phyloP scores from a whole-genome alignment of 2,888 invertebrate species.

The Sthenelais limicola region DNA sequence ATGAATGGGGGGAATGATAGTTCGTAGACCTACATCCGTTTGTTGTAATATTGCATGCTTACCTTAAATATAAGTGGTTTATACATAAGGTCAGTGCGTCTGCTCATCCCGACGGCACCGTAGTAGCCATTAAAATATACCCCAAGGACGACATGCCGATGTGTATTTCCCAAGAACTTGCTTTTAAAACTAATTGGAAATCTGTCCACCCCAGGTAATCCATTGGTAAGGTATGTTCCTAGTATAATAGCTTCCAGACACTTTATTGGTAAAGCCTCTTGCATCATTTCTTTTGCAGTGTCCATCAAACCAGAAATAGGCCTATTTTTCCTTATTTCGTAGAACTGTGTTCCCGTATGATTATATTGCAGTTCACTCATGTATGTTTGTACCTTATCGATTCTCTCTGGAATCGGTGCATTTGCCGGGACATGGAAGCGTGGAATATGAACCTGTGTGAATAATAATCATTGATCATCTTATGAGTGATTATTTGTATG shows the following conservation, averaged over 20 bases:
- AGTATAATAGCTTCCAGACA: conserved; percentile 73
- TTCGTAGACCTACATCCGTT: no score
- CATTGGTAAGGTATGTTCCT: conserved; percentile 72
- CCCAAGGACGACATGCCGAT: conserved; percentile 72
- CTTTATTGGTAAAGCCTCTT: conserved; percentile 72
- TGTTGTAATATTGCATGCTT: not conserved
- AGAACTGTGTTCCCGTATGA: conserved; percentile 73
- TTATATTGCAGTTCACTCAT: conserved; percentile 71
- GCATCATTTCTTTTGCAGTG: conserved; percentile 71
- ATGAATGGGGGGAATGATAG: no score
- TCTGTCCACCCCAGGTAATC: conserved; percentile 68
- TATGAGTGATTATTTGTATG: no score
- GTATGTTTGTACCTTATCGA: conserved; percentile 64
- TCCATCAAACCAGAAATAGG: conserved; percentile 71
- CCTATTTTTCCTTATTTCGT: conserved; percentile 70
- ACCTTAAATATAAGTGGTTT: conserved; percentile 71
- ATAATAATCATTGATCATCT: conserved; percentile 4
- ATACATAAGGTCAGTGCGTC: conserved; percentile 71
- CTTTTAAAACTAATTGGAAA: conserved; percentile 72
- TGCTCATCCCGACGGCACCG: conserved; percentile 72
- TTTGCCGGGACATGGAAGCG: conserved; percentile 59
- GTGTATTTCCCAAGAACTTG: conserved; percentile 63
- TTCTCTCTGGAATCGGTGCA: conserved; percentile 58
- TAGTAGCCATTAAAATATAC: conserved; percentile 68
- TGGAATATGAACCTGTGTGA: conserved; percentile 64